These are phyloP conservation scores for Propithecus perrieri DNA, from an alignment of 2,797 vertebrate genomes.

Conservation along the genomic window DNA sequence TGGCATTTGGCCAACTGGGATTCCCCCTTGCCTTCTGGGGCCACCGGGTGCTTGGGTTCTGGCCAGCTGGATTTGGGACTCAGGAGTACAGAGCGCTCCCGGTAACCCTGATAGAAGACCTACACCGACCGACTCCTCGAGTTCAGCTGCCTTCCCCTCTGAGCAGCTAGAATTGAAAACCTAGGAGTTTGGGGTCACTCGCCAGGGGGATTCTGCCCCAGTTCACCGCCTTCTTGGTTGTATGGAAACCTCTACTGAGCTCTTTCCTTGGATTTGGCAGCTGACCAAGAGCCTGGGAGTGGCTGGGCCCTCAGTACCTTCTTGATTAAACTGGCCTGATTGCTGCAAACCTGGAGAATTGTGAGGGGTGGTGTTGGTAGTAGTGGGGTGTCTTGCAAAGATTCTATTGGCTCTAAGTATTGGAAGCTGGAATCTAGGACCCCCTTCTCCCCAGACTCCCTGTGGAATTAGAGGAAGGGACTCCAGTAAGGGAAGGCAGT, in stretches of 20 bases:
- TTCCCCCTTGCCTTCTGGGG: slow-evolving; percentile 75
- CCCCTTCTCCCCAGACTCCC: not conserved
- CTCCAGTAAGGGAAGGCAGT: slow-evolving; percentile 22
- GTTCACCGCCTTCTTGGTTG: not conserved
- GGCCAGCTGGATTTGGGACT: slow-evolving; percentile 64
- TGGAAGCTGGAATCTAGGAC: not conserved
- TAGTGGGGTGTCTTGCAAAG: not conserved
- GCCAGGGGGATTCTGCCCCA: not conserved
- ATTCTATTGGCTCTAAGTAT: not conserved
- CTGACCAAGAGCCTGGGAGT: not conserved
- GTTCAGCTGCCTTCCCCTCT: not conserved
- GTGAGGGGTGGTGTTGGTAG: not conserved
- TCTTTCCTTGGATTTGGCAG: slow-evolving; percentile 12
- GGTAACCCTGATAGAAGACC: not conserved
- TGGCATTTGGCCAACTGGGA: slow-evolving; percentile 75
- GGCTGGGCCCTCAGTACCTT: not conserved
- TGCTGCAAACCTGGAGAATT: not conserved
- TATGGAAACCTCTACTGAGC: not conserved
- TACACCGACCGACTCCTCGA: fast-evolving
- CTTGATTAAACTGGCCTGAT: not conserved
- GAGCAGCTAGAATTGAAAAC: not conserved
- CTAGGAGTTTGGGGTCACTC: not conserved
- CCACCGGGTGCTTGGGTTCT: slow-evolving; percentile 60
- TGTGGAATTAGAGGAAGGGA: not conserved
- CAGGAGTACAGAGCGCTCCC: not conserved